These are phyloP conservation scores for Parnassius orleans DNA, from an alignment of 2,888 invertebrate species.

Conservation along the genomic window DNA sequence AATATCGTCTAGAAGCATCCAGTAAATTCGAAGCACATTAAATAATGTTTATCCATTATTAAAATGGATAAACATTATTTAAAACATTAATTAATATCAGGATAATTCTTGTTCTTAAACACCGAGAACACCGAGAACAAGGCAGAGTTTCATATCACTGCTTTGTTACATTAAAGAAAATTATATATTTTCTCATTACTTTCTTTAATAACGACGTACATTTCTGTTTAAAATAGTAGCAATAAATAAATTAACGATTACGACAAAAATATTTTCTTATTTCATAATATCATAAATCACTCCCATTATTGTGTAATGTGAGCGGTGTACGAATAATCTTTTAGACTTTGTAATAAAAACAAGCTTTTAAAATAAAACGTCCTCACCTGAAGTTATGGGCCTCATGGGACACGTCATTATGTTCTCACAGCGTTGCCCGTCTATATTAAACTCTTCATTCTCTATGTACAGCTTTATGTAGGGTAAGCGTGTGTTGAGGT, in stretches of 20 bases:
- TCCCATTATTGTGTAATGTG: too few relatives aligned
- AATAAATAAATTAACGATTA: too few relatives aligned
- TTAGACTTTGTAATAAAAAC: background rate
- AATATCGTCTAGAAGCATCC: conserved; percentile 34
- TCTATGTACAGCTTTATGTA: conserved; percentile 95
- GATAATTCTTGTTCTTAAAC: conserved; percentile 6
- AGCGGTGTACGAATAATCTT: too few relatives aligned
- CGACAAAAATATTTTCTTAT: too few relatives aligned
- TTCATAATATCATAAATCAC: too few relatives aligned
- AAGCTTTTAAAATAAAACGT: conserved; percentile 14
- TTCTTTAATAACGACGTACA: too few relatives aligned
- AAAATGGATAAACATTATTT: conserved; percentile 41
- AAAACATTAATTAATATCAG: conserved; percentile 38
- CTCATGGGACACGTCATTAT: conserved; percentile 97
- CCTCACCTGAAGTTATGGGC: conserved; percentile 90
- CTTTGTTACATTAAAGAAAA: too few relatives aligned
- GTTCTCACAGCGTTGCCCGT: conserved; percentile 95
- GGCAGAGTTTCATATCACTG: too few relatives aligned
- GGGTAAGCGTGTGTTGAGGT: conserved; percentile 92
- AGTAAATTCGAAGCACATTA: conserved; percentile 34
- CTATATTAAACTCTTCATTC: conserved; percentile 96
- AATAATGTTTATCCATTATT: too few relatives aligned
- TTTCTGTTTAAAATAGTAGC: too few relatives aligned
- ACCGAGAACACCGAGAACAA: conserved; percentile 6
- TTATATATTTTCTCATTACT: too few relatives aligned